These are phyloP conservation scores for Podarcis siculus DNA, from an alignment of 2,797 vertebrate species.

Conservation along the genomic window DNA sequence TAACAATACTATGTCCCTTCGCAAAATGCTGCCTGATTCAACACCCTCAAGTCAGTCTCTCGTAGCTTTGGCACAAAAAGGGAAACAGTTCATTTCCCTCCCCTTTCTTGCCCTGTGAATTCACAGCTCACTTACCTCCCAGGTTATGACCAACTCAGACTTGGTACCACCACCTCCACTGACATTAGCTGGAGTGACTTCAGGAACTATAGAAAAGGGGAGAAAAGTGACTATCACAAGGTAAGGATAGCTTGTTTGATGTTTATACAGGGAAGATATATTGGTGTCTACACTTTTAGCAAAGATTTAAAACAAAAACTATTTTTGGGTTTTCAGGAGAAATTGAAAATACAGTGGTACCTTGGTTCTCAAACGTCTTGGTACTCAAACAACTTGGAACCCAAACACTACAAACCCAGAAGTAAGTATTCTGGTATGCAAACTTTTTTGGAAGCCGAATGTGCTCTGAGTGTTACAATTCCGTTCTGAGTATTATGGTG, in stretches of 20 bases:
- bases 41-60: background rate
- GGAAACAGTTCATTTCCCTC: background rate
- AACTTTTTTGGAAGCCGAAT: no score
- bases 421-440: no score
- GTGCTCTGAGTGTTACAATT: no score
- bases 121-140: slow-evolving; percentile 86
- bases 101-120: background rate
- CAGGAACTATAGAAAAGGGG: slow-evolving; percentile 85
- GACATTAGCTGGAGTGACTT: slow-evolving; percentile 95
- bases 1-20: background rate
- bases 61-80: background rate
- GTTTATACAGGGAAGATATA: background rate
- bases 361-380: no score
- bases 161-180: slow-evolving; percentile 96
- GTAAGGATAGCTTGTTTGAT: background rate
- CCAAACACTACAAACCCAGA: no score
- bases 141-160: slow-evolving; percentile 97
- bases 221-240: background rate
- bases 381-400: no score
- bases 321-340: background rate
- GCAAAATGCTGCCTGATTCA: background rate
- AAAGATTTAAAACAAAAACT: background rate
- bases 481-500: no score
- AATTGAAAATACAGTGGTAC: background rate
- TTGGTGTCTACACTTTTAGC: background rate